Conservation (phyloP, 2,888 invertebrate genomes). For the Rotaria magnacalcarata region DNA sequence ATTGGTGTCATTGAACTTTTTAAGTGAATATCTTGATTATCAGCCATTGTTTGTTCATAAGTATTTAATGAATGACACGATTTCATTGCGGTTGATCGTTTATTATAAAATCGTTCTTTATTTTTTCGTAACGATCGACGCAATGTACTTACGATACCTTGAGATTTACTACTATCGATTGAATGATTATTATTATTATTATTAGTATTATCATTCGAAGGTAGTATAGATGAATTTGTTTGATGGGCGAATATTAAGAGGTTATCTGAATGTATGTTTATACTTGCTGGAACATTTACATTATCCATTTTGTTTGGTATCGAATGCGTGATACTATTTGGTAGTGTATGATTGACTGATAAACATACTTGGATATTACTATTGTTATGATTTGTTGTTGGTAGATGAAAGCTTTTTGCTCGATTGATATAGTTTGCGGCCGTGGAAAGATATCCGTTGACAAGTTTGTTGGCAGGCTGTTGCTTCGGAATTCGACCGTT, state of each 20-base stretch:
- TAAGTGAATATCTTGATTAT: background rate
- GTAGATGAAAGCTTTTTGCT: conserved; percentile 19
- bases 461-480: background rate
- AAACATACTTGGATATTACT: background rate
- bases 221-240: background rate
- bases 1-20: background rate
- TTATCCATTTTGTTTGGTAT: background rate
- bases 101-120: conserved; percentile 35
- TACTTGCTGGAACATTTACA: background rate
- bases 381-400: background rate
- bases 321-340: background rate
- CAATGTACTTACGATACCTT: conserved; percentile 11
- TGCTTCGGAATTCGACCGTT: background rate
- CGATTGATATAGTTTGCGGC: conserved; percentile 10
- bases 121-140: conserved; percentile 29
- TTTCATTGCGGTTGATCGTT: conserved; percentile 22
- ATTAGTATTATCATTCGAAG: background rate
- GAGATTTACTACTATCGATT: background rate
- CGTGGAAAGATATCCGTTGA: background rate
- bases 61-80: conserved; percentile 12
- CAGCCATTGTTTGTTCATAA: background rate
- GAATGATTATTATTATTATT: background rate
- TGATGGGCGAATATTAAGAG: background rate
- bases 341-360: background rate
- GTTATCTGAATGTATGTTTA: background rate